Conservation (phyloP, 2,113 vertebrate species). For the Neodon shergylaensis region DNA sequence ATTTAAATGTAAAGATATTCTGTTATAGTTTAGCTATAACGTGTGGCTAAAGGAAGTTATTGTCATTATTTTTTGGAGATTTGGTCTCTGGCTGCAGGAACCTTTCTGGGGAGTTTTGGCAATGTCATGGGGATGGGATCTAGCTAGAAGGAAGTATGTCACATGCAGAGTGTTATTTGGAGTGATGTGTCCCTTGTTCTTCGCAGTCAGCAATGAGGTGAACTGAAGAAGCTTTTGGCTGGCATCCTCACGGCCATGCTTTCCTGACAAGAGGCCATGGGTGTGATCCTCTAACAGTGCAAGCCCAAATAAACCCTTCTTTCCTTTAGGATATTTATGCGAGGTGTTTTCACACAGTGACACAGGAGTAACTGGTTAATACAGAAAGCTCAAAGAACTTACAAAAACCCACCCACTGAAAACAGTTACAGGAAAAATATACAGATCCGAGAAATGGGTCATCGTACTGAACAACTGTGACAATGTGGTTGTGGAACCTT, state of each 20-base stretch:
- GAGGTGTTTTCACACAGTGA: not conserved
- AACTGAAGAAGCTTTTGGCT: not conserved
- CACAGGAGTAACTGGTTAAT: not conserved
- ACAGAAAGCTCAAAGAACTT: not conserved
- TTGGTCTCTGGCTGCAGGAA: not conserved
- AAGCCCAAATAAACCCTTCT: not conserved
- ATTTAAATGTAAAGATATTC: not conserved
- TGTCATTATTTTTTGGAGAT: not conserved
- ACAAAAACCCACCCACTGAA: not conserved
- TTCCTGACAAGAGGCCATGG: not conserved
- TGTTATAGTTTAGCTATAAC: not conserved
- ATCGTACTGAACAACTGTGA: too few species aligned
- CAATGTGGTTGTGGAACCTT: not conserved
- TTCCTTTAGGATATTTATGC: not conserved
- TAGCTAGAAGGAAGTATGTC: not conserved
- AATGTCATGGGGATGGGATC: not conserved
- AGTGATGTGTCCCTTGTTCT: not conserved
- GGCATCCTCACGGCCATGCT: fast-evolving
- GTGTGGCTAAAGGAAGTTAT: not conserved
- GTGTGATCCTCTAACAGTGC: not conserved
- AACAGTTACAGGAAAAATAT: not conserved
- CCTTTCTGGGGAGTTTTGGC: not conserved
- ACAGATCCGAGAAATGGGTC: not conserved
- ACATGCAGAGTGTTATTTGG: not conserved
- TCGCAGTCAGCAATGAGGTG: not conserved